These are phyloP conservation scores for Eledona agricola DNA, from an alignment of 2,888 invertebrate genomes.

Conservation along the genomic window DNA sequence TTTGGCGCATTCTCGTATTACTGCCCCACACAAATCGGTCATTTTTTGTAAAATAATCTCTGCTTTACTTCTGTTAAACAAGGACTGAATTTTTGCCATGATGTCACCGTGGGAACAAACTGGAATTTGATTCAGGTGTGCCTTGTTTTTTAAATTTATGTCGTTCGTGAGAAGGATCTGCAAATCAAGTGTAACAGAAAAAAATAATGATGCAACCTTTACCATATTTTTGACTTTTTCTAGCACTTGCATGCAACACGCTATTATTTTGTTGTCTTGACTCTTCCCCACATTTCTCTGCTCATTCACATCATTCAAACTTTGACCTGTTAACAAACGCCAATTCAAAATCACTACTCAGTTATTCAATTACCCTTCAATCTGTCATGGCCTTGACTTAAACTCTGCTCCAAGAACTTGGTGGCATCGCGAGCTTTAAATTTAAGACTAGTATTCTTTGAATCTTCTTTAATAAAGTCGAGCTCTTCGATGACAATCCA, in stretches of 20 bases:
- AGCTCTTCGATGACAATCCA: slow-evolving; percentile 71
- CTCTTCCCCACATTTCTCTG: slow-evolving; percentile 66
- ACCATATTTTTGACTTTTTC: slow-evolving; percentile 66
- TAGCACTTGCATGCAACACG: slow-evolving; percentile 67
- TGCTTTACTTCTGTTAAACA: slow-evolving; percentile 32
- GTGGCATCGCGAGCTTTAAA: slow-evolving; percentile 60
- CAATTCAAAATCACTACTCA: too few species aligned
- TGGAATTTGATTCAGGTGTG: slow-evolving; percentile 63
- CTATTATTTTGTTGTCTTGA: slow-evolving; percentile 69
- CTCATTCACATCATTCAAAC: slow-evolving; percentile 65
- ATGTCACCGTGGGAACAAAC: slow-evolving; percentile 52
- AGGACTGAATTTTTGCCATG: slow-evolving; percentile 38
- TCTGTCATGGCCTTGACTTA: slow-evolving; percentile 59
- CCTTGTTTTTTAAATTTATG: slow-evolving; percentile 69
- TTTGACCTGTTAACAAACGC: slow-evolving; percentile 68
- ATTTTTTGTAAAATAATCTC: slow-evolving; percentile 48
- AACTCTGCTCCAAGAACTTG: slow-evolving; percentile 66
- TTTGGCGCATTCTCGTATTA: slow-evolving; percentile 67
- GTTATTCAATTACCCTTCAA: slow-evolving; percentile 62
- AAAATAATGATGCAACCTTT: slow-evolving; percentile 41
- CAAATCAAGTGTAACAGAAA: slow-evolving; percentile 39
- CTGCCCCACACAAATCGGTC: slow-evolving; percentile 49
- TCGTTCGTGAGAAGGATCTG: slow-evolving; percentile 69
- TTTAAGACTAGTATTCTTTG: slow-evolving; percentile 42
- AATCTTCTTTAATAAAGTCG: slow-evolving; percentile 65